Evolutionary conservation across 2,888 invertebrate species (phyloP), one percentile per base, ranked within the genome.

Genomic region (Leptopilina drosophilae): DNA sequence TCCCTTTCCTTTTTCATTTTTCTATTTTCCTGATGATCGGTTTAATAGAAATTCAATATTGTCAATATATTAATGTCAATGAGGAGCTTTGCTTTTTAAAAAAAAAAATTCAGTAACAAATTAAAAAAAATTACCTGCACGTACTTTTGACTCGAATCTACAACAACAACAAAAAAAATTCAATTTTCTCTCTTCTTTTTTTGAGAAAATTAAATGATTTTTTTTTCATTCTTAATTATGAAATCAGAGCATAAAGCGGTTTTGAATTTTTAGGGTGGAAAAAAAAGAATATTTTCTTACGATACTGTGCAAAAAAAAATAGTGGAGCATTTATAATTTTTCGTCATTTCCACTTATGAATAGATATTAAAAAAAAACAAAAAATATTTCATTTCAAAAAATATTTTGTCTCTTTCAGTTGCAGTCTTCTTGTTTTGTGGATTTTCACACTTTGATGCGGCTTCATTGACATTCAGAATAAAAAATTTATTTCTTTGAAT

Each of bases 121-220:
- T 56, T 42, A 7, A 73, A 62, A 49, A 49, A 49, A 49, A 49
- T 12, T 12, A 77, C 77, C 77, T 80, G 79, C 77, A 79, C 77
- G 80, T 80, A 79, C 80, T 82, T 82, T 82, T 77, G 80, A 80
- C 80, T 82, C 78, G 80, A 77, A 77, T 80, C 78, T 80, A 73
- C 73, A 33, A 73, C 53, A 73, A 20, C 1, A 20, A 20, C 0
- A 20, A 20, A 53, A 8, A 8, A 56, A 73, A 73, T 33, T 26
- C 56, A 40, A 9, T 59, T 59, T 15, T 15, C 15, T 15, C 20
- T 59, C 33, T 33, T 33, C 33, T 33, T 33, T 56, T 2, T 15
- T 15, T 5, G 59, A 59, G 59, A 49, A 49, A 49, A 49, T 49
- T 49, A 11, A 49, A 12, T 4, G 12, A 49, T 11, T 8, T 49